A percentile compares a stretch with the other conserved stretches of the same genome.
These are phyloP conservation scores for Paguma larvata DNA, from an alignment of 2,797 vertebrate genomes.

Conservation along the genomic window DNA sequence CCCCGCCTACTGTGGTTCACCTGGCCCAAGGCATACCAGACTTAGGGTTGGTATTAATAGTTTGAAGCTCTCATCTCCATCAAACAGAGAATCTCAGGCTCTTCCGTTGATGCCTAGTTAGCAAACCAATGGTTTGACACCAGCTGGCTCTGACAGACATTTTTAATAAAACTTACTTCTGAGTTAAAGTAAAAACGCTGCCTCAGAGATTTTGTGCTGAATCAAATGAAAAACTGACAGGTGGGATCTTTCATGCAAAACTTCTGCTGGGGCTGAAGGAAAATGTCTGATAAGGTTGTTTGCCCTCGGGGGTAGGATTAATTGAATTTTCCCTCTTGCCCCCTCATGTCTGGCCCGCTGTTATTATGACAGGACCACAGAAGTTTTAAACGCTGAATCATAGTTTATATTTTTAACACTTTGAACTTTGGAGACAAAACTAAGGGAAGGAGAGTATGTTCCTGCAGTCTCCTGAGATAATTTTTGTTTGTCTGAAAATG, in stretches of 20 bases:
- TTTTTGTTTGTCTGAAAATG: not conserved
- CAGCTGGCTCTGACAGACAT: conserved; percentile 26
- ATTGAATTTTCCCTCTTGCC: conserved; percentile 84
- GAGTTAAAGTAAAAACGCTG: conserved; percentile 84
- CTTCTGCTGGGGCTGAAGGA: conserved; percentile 83
- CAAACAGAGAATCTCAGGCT: not conserved
- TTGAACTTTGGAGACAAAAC: not conserved
- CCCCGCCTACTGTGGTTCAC: not conserved
- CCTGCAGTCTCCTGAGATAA: not conserved
- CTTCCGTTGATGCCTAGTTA: not conserved
- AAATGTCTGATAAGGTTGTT: conserved; percentile 84
- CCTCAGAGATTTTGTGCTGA: conserved; percentile 84
- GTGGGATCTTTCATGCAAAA: conserved; percentile 85
- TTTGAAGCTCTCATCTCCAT: not conserved
- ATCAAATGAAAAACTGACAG: conserved; percentile 85
- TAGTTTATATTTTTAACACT: conserved; percentile 54
- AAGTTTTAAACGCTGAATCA: conserved; percentile 67
- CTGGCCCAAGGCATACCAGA: not conserved
- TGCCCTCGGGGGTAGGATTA: conserved; percentile 85
- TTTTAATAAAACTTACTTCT: conserved; percentile 68
- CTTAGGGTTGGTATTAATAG: not conserved
- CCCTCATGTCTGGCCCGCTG: conserved; percentile 70
- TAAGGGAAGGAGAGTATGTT: not conserved
- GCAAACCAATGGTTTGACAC: conserved; percentile 2
- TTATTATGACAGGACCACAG: conserved; percentile 84